Base-by-base conservation (phyloP, 1,140 invertebrate genomes). In the Drosophila varians region DNA sequence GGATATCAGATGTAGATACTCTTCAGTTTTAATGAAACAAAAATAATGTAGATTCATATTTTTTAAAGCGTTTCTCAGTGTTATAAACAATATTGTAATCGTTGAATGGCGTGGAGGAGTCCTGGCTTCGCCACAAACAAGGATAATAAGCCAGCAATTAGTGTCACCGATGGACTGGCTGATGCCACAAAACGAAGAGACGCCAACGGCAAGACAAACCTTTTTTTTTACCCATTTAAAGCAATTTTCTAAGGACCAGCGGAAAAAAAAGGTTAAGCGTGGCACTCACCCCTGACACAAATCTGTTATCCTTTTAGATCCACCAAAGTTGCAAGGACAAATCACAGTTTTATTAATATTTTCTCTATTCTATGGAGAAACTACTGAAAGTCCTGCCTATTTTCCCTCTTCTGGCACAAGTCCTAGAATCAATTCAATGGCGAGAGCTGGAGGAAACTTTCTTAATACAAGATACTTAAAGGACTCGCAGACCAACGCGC, bases 291-390 rank as follows among this genome's bases (percentile, higher is more conserved):
- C 61, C 56, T 26, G 43, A 36, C 38, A 36, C 40, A 56, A 48
- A 56, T 65, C 58, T 70, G 54, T 76, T 61, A 77, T 77, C 48
- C 74, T 43, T 58, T 45, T 56, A 53, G 51, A 16, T 42, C 23
- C 6, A 5, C 4, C n/a, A 4, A 77, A 86, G 64, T 74, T 74
- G 60, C 52, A 65, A 68, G 53, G 64, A 74, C 75, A 77, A 86
- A 86, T 87, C 72, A 77, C 77, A 87, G 55, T 82, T 87, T 87
- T 87, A 84, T 84, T 77, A 87, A 87, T 87, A 87, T 87, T 12
- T 87, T 68, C 72, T 72, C 77, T 77, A 87, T 86, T 86, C 82
- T 77, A 86, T 87, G 82, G 73, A 74, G 9, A 77, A 84, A 87
- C 80, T 86, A 80, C 82, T 58, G 65, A 74, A 78, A 47, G 31